Evolutionary conservation across 1,140 invertebrate species (phyloP).

Genomic region (Popillia japonica): DNA sequence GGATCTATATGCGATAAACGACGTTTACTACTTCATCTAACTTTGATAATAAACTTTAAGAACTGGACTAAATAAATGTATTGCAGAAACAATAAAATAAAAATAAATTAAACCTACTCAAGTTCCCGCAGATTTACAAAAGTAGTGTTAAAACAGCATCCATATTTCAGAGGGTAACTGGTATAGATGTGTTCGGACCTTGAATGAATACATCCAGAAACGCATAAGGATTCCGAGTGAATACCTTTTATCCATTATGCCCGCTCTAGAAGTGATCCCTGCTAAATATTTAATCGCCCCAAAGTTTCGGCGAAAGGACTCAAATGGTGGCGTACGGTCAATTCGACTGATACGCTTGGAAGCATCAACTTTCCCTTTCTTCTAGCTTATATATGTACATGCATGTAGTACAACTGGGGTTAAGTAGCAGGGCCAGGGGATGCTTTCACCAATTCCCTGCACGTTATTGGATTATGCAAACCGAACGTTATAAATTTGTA

Average conservation of each 20-base stretch:
- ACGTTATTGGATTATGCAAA: background rate
- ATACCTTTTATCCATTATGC: conserved; percentile 18
- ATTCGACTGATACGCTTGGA: background rate
- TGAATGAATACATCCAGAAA: background rate
- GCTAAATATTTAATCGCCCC: conserved; percentile 1
- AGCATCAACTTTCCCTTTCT: background rate
- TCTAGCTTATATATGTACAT: background rate
- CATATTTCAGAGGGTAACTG: background rate
- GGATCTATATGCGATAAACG: no score
- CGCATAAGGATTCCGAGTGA: background rate
- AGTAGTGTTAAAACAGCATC: background rate
- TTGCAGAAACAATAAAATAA: no score
- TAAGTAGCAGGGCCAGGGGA: no score
- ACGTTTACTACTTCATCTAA: no score
- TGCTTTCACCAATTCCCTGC: no score
- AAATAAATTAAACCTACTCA: no score
- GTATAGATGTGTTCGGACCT: background rate
- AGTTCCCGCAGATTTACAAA: background rate
- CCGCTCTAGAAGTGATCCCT: background rate
- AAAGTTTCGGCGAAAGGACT: conserved; percentile 2
- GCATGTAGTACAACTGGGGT: no score
- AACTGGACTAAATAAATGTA: no score
- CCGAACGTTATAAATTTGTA: conserved; percentile 8
- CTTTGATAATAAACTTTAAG: no score
- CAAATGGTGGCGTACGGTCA: conserved; percentile 3